Conservation (phyloP, 2,797 vertebrate species). For the Graptemys geographica region DNA sequence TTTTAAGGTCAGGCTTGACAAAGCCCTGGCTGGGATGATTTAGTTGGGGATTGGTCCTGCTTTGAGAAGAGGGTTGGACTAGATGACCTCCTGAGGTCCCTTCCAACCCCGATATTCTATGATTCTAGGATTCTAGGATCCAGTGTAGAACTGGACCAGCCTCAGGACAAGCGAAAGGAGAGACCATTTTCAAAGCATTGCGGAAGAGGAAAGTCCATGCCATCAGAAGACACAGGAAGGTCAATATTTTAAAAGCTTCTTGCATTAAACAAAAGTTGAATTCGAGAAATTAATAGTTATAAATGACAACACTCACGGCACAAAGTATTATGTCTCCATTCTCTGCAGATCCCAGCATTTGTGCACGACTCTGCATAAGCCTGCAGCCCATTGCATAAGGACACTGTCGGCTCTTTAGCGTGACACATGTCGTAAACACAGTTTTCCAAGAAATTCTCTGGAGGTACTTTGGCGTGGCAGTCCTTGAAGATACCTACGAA, state of each 20-base stretch:
- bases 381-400: slow-evolving; percentile 89
- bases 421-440: slow-evolving; percentile 91
- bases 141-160: background rate
- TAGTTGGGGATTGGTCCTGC: no score
- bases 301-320: slow-evolving; percentile 80
- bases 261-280: background rate
- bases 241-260: background rate
- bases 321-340: slow-evolving; percentile 89
- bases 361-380: slow-evolving; percentile 89
- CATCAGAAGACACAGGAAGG: background rate
- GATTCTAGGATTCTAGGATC: no score
- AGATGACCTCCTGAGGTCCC: no score
- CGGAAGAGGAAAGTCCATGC: background rate
- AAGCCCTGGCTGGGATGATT: no score
- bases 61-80: no score
- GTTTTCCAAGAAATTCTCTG: slow-evolving; percentile 85
- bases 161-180: background rate
- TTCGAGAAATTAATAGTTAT: background rate
- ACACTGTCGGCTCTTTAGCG: slow-evolving; percentile 82
- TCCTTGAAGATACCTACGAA: slow-evolving; percentile 86
- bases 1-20: no score
- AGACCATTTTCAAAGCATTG: background rate
- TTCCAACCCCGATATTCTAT: no score
- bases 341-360: slow-evolving; percentile 82
- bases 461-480: slow-evolving; percentile 85